A percentile compares a stretch with the other conserved stretches of the same genome.
phyloP scores from a whole-genome alignment of 2,888 invertebrate genomes.

The Meghimatium bilineatum region DNA sequence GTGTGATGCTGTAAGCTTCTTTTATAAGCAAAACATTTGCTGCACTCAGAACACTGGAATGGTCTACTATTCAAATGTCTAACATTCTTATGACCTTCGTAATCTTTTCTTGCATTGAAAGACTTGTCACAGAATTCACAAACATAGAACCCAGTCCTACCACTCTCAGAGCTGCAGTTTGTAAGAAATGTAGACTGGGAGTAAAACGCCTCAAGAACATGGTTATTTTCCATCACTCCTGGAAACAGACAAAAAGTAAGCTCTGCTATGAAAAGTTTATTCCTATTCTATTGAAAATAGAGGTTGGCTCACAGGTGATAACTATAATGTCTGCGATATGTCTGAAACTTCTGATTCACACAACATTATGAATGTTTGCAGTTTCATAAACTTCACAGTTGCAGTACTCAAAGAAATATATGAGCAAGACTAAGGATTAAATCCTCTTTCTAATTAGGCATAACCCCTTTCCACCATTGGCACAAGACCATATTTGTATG shows the following conservation, averaged over 20 bases:
- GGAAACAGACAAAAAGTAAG: constrained; percentile 39
- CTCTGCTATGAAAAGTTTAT: not conserved
- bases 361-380: not conserved
- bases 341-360: not conserved
- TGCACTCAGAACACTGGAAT: constrained; percentile 36
- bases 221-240: constrained; percentile 35
- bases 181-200: constrained; percentile 35
- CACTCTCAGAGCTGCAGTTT: constrained; percentile 24
- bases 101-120: constrained; percentile 42
- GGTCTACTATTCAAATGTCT: constrained; percentile 46
- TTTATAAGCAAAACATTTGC: constrained; percentile 47
- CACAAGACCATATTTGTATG: no score
- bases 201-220: constrained; percentile 33
- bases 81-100: constrained; percentile 45
- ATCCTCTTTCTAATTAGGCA: no score
- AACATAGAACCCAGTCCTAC: constrained; percentile 38
- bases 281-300: not conserved
- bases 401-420: no score
- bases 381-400: not conserved
- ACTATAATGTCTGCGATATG: not conserved
- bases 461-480: no score
- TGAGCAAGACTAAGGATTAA: no score
- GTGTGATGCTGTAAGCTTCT: constrained; percentile 43
- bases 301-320: constrained; percentile 34
- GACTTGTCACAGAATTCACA: constrained; percentile 49